Percentiles rank a stretch among this genome's conserved stretches.
phyloP scores from a whole-genome alignment of 2,888 invertebrate species.

The Drosophila leonis region DNA sequence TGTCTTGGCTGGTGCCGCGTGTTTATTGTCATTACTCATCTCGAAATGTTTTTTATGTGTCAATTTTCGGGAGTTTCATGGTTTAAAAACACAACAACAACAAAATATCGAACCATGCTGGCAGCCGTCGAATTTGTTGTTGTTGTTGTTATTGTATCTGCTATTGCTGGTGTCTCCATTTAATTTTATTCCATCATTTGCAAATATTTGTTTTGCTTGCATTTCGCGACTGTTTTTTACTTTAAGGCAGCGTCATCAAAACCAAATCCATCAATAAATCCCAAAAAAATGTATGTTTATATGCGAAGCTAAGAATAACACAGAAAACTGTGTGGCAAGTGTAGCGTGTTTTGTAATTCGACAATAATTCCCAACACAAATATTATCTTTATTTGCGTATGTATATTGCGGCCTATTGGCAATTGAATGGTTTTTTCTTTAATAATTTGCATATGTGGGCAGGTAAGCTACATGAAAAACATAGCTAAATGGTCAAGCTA shows the following conservation, averaged over 20 bases:
- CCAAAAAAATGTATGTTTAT: constrained; percentile 44
- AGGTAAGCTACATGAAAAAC: constrained; percentile 7
- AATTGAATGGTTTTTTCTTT: background rate
- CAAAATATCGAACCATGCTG: constrained; percentile 24
- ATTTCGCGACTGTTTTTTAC: constrained; percentile 23
- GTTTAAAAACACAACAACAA: background rate
- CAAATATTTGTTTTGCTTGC: constrained; percentile 68
- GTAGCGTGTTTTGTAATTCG: constrained; percentile 61
- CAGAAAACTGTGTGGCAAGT: constrained; percentile 36
- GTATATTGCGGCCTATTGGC: background rate
- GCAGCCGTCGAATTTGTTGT: constrained; percentile 16
- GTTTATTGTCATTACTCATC: constrained; percentile 75
- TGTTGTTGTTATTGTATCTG: background rate
- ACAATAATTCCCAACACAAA: constrained; percentile 45
- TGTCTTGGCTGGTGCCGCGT: constrained; percentile 45
- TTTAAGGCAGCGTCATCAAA: constrained; percentile 53
- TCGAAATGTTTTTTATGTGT: constrained; percentile 65
- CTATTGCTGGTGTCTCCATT: constrained; percentile 25
- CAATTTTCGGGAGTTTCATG: constrained; percentile 53
- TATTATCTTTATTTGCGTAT: constrained; percentile 20
- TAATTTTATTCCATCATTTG: constrained; percentile 45
- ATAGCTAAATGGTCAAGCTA: background rate
- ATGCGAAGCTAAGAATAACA: constrained; percentile 9
- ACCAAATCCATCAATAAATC: constrained; percentile 24
- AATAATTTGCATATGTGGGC: constrained; percentile 1